phyloP scores from a whole-genome alignment of 1,140 invertebrate species.

The Conus ventricosus region DNA sequence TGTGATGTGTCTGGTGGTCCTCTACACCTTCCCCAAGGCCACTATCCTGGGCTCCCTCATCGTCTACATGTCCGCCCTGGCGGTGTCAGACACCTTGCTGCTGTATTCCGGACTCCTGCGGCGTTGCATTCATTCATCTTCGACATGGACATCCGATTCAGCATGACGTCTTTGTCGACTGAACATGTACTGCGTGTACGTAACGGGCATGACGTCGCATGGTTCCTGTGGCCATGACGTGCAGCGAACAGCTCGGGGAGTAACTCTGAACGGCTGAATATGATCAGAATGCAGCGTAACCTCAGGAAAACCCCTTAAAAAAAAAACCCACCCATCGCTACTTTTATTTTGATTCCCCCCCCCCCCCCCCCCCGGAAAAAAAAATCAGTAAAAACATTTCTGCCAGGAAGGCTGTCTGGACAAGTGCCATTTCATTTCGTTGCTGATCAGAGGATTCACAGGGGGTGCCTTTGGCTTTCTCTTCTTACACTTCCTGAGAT shows the following conservation, averaged over 20 bases:
- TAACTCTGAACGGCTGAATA: neutral
- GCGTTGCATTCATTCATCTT: slow-evolving; percentile 43
- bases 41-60: too few species aligned
- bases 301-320: too few species aligned
- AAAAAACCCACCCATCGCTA: too few species aligned
- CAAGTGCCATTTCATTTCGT: too few species aligned
- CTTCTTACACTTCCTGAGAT: too few species aligned
- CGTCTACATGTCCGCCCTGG: slow-evolving; percentile 36
- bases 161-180: slow-evolving; percentile 36
- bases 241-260: neutral
- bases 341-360: too few species aligned
- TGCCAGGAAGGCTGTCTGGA: too few species aligned
- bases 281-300: neutral
- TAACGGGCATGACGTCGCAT: neutral
- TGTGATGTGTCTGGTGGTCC: slow-evolving; percentile 39
- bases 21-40: neutral
- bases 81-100: slow-evolving; percentile 39
- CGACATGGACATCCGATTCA: slow-evolving; percentile 43
- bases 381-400: too few species aligned
- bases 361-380: too few species aligned
- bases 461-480: too few species aligned
- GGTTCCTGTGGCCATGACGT: slow-evolving; percentile 18
- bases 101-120: slow-evolving; percentile 45
- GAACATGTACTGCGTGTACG: neutral
- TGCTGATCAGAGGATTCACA: too few species aligned